Base-by-base conservation (phyloP, 1,140 invertebrate species). In the Ephestia elutella region DNA sequence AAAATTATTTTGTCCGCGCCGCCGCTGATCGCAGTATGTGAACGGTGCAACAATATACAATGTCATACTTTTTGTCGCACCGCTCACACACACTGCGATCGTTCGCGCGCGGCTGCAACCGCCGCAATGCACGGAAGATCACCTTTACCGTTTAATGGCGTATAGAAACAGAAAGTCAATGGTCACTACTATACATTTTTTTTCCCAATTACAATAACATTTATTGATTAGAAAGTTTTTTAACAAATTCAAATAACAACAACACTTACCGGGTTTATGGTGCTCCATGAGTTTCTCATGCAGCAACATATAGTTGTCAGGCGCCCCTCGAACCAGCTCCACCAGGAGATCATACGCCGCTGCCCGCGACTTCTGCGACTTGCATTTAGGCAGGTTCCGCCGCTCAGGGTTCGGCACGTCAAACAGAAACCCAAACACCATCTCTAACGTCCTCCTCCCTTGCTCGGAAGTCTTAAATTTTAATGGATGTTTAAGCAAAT, bases 321-420 rank as follows among this genome's bases (percentile, higher is more conserved):
- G 92, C 49, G 93, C 92, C 18, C 93, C 94, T 75, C 95, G 95
- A 0, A 95, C 94, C 58, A 98, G 82, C 78, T 98, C 97, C 11
- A 97, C 94, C 0, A 98, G 80, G 0, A 98, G 84, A 88, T 98
- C 97, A 75, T 96, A 98, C 0, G 96, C 95, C 1, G 96, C 94
- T 0, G 96, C 95, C 25, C 97, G 90, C 0, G 96, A 95, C 19
- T 95, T 92, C 59, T 94, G 93, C 49, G 96, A 97, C 86, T 98
- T 98, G 84, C 96, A 98, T 78, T 97, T 97, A 0, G 97, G 97
- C 5, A 97, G 92, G 70, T 96, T 93, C 13, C 96, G 91, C 54
- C 95, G 92, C 56, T 92, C 91, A 0, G 96, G 95, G 73, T 93
- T 96, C 0, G 97, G 96, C 49, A 98, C 90, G 25, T 96, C 95